Evolutionary conservation across 2,113 vertebrate genomes (phyloP).

Genomic region (Anguilla rostrata): DNA sequence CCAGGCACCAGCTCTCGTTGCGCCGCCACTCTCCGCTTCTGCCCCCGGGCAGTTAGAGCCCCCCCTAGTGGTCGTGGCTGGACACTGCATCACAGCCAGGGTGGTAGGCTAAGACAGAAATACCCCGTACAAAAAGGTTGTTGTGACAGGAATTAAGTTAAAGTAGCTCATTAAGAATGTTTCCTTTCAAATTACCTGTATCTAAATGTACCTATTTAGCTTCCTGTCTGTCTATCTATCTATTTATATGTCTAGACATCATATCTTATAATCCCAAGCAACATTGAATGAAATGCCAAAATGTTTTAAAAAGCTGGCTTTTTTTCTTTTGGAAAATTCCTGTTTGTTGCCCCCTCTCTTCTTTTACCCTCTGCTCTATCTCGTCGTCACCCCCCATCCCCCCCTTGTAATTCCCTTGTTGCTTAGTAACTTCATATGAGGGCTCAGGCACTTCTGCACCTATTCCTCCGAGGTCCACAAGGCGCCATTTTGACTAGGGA

Average conservation of each 20-base stretch:
- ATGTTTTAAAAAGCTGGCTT: conserved; percentile 46
- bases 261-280: conserved; percentile 40
- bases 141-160: conserved; percentile 52
- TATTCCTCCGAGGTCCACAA: neutral
- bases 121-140: conserved; percentile 48
- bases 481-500: neutral
- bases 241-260: conserved; percentile 53
- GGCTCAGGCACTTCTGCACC: conserved; percentile 11
- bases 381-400: neutral
- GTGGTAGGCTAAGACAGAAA: conserved; percentile 34
- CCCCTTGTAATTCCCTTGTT: conserved; percentile 4
- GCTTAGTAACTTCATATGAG: conserved; percentile 33
- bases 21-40: conserved; percentile 20
- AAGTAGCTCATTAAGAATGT: conserved; percentile 64
- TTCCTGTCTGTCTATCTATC: conserved; percentile 49
- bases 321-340: conserved; percentile 32
- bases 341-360: conserved; percentile 24
- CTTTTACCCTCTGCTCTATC: neutral
- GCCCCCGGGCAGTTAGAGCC: conserved; percentile 28
- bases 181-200: conserved; percentile 55
- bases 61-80: conserved; percentile 36
- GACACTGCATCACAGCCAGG: conserved; percentile 42
- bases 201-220: conserved; percentile 54
- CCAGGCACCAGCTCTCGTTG: conserved; percentile 27
- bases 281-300: conserved; percentile 64